These are phyloP conservation scores for Brachionus asplanchnoidis DNA, from an alignment of 1,140 invertebrate species.

Conservation along the genomic window DNA sequence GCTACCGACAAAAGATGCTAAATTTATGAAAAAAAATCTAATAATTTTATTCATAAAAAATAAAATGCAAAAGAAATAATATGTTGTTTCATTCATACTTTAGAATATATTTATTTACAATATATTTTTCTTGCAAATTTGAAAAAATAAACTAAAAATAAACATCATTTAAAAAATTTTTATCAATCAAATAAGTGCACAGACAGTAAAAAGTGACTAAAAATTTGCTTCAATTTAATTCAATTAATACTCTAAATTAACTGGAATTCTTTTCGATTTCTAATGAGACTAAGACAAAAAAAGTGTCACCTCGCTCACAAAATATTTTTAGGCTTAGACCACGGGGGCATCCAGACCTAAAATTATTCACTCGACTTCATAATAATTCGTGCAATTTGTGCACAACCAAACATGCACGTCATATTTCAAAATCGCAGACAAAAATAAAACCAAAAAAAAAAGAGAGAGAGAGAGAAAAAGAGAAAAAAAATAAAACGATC, in stretches of 20 bases:
- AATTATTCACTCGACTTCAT: background rate
- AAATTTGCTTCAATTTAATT: background rate
- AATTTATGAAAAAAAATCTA: no score
- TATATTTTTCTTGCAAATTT: no score
- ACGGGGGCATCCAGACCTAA: background rate
- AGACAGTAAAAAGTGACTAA: no score
- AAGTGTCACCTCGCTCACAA: background rate
- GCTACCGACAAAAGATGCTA: no score
- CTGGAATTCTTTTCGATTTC: background rate
- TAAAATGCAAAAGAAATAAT: no score
- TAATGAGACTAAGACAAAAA: background rate
- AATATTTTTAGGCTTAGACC: background rate
- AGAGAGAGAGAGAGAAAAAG: no score
- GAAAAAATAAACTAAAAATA: no score
- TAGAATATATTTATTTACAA: no score
- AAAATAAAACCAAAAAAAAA: background rate
- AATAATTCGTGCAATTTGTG: background rate
- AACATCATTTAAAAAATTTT: no score
- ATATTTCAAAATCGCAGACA: background rate
- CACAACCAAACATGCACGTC: background rate
- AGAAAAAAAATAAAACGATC: conserved; percentile 16
- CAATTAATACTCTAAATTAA: background rate
- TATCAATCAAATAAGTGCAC: no score
- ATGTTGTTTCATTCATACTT: no score
- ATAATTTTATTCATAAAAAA: no score